Conservation (phyloP, 1,140 invertebrate genomes). For the Drosophila lowei region DNA sequence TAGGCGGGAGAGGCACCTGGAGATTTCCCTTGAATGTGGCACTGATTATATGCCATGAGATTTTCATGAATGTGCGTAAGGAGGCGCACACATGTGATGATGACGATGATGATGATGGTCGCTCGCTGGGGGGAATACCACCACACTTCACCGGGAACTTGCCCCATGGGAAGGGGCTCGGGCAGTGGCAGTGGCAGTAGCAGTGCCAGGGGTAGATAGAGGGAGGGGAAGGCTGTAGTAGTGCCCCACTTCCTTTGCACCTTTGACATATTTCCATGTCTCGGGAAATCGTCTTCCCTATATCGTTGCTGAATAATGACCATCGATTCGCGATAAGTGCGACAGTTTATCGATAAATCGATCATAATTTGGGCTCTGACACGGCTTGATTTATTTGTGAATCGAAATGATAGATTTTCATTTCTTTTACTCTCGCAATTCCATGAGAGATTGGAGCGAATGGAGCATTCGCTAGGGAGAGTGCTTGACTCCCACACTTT, state of each 20-base stretch:
- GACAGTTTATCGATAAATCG: slow-evolving; percentile 38
- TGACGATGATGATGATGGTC: background rate
- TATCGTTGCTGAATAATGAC: slow-evolving; percentile 26
- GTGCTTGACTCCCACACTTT: no score
- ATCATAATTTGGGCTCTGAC: slow-evolving; percentile 19
- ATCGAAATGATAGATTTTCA: no score
- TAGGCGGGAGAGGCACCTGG: slow-evolving; percentile 44
- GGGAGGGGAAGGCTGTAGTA: no score
- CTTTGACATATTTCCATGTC: slow-evolving; percentile 36
- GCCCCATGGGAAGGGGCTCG: no score
- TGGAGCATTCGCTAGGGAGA: no score
- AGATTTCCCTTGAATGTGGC: slow-evolving; percentile 70
- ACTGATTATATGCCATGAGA: slow-evolving; percentile 76
- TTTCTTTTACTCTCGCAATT: no score
- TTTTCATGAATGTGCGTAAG: slow-evolving; percentile 57
- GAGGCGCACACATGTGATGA: slow-evolving; percentile 13
- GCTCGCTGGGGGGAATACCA: no score
- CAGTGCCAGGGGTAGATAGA: no score
- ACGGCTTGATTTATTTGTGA: background rate
- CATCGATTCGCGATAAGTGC: slow-evolving; percentile 35
- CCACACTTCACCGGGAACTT: no score
- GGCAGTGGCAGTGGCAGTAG: no score
- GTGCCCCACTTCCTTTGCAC: no score
- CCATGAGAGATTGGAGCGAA: no score
- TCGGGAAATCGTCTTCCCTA: background rate